Conservation (phyloP, 2,888 invertebrate species). For the Rhyacophila evoluta region DNA sequence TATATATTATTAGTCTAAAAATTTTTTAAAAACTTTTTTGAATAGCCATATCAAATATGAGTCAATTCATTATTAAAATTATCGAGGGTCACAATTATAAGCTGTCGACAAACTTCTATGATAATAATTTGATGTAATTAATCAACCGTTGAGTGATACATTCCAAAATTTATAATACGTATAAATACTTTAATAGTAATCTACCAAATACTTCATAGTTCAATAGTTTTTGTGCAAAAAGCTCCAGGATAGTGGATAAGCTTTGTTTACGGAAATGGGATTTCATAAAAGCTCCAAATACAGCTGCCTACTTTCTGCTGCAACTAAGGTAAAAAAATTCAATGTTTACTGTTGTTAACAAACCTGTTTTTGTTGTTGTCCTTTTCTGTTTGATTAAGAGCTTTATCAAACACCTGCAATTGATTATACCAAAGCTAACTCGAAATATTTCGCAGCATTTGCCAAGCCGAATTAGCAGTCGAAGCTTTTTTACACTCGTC, state of each 20-base stretch:
- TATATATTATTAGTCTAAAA: too few species aligned
- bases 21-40: too few species aligned
- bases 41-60: too few species aligned
- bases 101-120: too few species aligned
- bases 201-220: too few species aligned
- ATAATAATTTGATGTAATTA: too few species aligned
- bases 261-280: neutral
- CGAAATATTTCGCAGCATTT: neutral
- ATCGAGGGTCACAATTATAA: too few species aligned
- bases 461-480: neutral
- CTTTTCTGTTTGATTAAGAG: neutral
- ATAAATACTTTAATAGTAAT: too few species aligned
- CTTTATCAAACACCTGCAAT: conserved; percentile 24
- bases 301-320: neutral
- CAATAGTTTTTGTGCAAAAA: too few species aligned
- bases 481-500: neutral
- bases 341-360: neutral
- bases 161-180: too few species aligned
- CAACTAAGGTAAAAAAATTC: neutral
- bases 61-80: too few species aligned
- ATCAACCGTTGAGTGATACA: too few species aligned
- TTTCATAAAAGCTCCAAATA: neutral
- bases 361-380: conserved; percentile 2
- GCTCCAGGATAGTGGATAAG: neutral
- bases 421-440: neutral